Evolutionary conservation across 2,113 vertebrate species (phyloP), one percentile per base, ranked within the genome.

Genomic region (Alethe diademata): DNA sequence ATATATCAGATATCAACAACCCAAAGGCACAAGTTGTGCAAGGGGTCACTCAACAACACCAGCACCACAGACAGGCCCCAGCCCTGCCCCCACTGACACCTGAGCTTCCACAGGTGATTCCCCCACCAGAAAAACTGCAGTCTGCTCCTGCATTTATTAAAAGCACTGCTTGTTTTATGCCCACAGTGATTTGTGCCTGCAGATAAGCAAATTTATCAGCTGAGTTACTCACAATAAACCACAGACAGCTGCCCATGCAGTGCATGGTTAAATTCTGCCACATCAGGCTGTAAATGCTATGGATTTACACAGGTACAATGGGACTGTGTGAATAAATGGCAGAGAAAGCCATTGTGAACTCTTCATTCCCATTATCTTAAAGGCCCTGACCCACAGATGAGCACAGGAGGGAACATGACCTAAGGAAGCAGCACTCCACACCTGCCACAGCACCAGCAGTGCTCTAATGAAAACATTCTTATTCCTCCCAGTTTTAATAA

Each of bases 1-100:
- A 73, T 1, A 11, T 0, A 26, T 24, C 3, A 51, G 5, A n/a
- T 3, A 11, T 1, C 38, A 70, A 78, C 5, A 43, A 9, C 8
- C 48, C 82, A 65, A 87, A 58, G 2, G 10, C 80, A 58, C 81
- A 48, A 43, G 26, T 31, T 48, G 42, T 78, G 65, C 65, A 76
- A 24, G 2, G 23, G 14, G 8, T 45, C 58, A 35, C 42, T 64
- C 69, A 25, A 10, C 57, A 38, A 19, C 0, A n/a, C 2, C 51
- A 33, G 38, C 56, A 35, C 23, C 31, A 22, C n/a, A 48, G n/a
- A 16, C 16, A 64, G 23, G 26, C 40, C 19, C 0, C 4, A 61
- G 74, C 53, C 71, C 74, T 15, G 9, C 28, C 36, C 58, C 26
- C 86, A 43, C 1, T 9, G 25, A 74, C 28, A 84, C 57, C 51